These are phyloP conservation scores for Xestia xanthographa DNA, from an alignment of 2,888 invertebrate genomes.

Conservation along the genomic window DNA sequence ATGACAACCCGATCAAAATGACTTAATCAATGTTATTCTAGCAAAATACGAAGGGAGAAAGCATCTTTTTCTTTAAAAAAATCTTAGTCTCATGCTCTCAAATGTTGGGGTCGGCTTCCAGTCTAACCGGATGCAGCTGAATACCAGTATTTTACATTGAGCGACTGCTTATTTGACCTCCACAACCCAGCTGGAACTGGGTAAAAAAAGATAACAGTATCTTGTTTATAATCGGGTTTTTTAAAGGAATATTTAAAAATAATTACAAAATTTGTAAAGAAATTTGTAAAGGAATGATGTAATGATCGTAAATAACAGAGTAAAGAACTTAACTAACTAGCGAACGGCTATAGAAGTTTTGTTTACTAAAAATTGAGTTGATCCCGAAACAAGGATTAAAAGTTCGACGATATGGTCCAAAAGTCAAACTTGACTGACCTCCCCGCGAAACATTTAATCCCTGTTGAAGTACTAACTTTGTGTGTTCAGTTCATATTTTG, in stretches of 20 bases:
- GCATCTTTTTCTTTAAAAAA: neutral
- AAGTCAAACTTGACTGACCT: conserved; percentile 58
- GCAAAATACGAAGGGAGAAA: neutral
- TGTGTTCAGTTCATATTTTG: conserved; percentile 28
- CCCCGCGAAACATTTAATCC: conserved; percentile 51
- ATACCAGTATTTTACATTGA: too few species aligned
- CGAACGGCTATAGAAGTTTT: conserved; percentile 24
- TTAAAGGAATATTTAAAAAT: neutral
- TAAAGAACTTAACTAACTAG: conserved; percentile 6
- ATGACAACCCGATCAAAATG: neutral
- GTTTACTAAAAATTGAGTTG: conserved; percentile 55
- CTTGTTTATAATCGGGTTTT: too few species aligned
- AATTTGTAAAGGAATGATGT: neutral
- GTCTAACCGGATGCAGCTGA: too few species aligned
- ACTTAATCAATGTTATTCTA: neutral
- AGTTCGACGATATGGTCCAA: conserved; percentile 51
- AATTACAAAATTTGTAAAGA: too few species aligned
- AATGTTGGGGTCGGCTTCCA: too few species aligned
- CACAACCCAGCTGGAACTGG: too few species aligned
- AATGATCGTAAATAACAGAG: conserved; percentile 7
- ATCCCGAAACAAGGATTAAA: conserved; percentile 56
- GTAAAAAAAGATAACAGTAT: too few species aligned
- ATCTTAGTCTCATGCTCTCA: neutral
- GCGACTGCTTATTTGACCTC: too few species aligned
- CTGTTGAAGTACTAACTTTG: conserved; percentile 28